Evolutionary conservation across 2,797 vertebrate genomes (phyloP), one percentile per base, ranked within the genome.

Genomic region (Pelodytes ibericus): DNA sequence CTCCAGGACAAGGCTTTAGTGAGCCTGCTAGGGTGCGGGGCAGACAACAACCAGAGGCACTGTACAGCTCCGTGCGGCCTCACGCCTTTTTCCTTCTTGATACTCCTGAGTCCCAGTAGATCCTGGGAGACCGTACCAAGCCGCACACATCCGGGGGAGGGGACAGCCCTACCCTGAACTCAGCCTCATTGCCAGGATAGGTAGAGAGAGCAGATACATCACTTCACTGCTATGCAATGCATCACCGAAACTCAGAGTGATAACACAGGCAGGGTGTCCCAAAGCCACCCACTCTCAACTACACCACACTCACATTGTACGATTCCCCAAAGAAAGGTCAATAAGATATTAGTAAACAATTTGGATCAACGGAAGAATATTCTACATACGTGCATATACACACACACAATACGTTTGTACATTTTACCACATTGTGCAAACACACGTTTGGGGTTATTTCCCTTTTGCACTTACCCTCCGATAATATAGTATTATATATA

Each of bases 101-200:
- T 41, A 71, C 72, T 81, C 80, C 79, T 75, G 33, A 77, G 60
- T 74, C 77, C 58, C 36, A 59, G 78, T 81, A 57, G n/a, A 13
- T 71, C 62, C 44, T 62, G 41, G 31, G 26, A 65, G 70, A 72
- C 18, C 75, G 76, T 65, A 67, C 63, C 69, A 72, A 67, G 39
- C 15, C 4, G 22, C 75, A 78, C 70, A 78, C 63, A 72, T 72
- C 70, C 70, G 76, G 76, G 75, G 66, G 0, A 3, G 0, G 2
- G 11, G 33, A 27, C 44, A 18, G 56, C 56, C 75, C 75, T 53
- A 57, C 61, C 68, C 69, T 31, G 33, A 4, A 31, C 30, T 18
- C 75, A 3, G 39, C 39, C 53, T 49, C 68, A 36, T 24, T 72
- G 41, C 29, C 62, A 64, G 68, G 68, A 49, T 77, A 77, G 75